Percentiles rank a stretch among this genome's conserved stretches.
phyloP scores from a whole-genome alignment of 2,888 invertebrate genomes.

The Scrobipalpa atriplicella region DNA sequence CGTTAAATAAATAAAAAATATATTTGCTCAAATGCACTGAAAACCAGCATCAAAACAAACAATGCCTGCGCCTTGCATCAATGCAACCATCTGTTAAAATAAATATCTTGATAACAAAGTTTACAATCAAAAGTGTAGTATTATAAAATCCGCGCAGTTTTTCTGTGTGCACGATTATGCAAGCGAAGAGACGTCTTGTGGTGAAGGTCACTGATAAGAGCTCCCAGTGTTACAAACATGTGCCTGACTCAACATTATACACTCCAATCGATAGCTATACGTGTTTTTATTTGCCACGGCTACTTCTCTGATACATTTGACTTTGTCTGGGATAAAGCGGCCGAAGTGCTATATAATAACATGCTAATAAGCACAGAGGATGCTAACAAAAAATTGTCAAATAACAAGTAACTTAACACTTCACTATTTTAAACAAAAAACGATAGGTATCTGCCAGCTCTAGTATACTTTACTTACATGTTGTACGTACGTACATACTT shows the following conservation, averaged over 20 bases:
- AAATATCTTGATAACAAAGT: slow-evolving; percentile 3
- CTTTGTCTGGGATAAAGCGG: slow-evolving; percentile 34
- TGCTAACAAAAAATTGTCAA: background rate
- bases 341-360: slow-evolving; percentile 20
- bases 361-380: background rate
- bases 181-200: slow-evolving; percentile 54
- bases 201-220: slow-evolving; percentile 79
- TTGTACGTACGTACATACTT: too few relatives aligned
- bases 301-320: slow-evolving; percentile 35
- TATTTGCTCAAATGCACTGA: background rate
- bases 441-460: too few relatives aligned
- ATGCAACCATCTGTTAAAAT: background rate
- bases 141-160: slow-evolving; percentile 2
- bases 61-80: background rate
- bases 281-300: slow-evolving; percentile 24
- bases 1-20: background rate
- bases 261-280: slow-evolving; percentile 17
- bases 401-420: too few relatives aligned
- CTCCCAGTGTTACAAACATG: slow-evolving; percentile 62
- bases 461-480: too few relatives aligned
- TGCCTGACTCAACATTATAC: slow-evolving; percentile 44
- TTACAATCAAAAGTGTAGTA: background rate
- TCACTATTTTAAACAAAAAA: too few relatives aligned
- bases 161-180: slow-evolving; percentile 48
- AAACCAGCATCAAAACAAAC: background rate